These are phyloP conservation scores for Pyrocoelia pectoralis DNA, from an alignment of 2,888 invertebrate genomes.

Conservation along the genomic window DNA sequence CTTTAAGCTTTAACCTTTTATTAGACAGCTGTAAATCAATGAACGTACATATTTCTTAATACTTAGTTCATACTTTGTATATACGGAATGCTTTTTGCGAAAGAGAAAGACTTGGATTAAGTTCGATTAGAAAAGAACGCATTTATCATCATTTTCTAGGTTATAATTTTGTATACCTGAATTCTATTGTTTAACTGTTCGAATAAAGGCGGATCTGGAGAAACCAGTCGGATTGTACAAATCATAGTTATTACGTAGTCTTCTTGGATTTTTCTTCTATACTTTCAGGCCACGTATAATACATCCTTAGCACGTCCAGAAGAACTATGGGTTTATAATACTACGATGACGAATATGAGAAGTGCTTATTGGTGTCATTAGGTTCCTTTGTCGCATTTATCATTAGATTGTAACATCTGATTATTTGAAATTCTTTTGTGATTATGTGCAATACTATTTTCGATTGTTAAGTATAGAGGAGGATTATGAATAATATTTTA, in stretches of 20 bases:
- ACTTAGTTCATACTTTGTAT: not conserved
- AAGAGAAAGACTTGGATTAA: not conserved
- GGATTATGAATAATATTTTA: too few species aligned
- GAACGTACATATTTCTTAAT: not conserved
- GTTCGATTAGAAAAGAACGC: constrained; percentile 15
- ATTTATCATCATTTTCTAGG: constrained; percentile 25
- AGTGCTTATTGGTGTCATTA: constrained; percentile 7
- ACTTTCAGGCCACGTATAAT: constrained; percentile 1
- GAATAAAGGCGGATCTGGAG: constrained; percentile 22
- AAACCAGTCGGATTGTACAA: constrained; percentile 15
- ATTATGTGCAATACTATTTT: constrained; percentile 7
- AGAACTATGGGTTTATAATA: not conserved
- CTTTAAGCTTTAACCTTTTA: constrained; percentile 5
- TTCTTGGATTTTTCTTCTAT: constrained; percentile 15
- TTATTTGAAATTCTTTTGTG: constrained; percentile 6
- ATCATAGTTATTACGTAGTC: constrained; percentile 26
- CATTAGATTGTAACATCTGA: not conserved
- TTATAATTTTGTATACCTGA: constrained; percentile 39
- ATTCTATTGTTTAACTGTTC: constrained; percentile 35
- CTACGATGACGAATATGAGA: not conserved
- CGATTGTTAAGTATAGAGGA: too few species aligned
- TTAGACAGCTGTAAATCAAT: constrained; percentile 23
- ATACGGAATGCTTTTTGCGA: not conserved
- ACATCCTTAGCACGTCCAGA: not conserved
- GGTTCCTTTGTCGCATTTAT: constrained; percentile 10